Base-by-base conservation (phyloP, 2,797 vertebrate species). In the Eurystomus glaucurus region DNA sequence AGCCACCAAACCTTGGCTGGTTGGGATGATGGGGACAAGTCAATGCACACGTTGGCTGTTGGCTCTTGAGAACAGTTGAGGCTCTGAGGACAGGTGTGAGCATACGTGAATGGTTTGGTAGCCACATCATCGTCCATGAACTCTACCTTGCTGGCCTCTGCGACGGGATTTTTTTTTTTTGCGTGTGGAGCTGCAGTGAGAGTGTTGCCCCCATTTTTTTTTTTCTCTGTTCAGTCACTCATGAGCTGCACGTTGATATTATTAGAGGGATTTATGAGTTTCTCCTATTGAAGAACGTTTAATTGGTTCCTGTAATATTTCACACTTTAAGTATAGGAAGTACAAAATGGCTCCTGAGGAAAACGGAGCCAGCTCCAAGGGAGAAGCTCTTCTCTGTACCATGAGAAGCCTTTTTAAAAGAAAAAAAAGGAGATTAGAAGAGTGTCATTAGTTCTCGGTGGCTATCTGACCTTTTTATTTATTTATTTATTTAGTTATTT, bases 241-340 rank as follows among this genome's bases (percentile, higher is more conserved):
- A 43, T 22, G 54, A 64, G 74, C 33, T 71, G 80, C 65, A 18
- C 90, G 94, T 74, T 4, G 35, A 14, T 51, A 19, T 45, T 84
- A 51, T 80, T 74, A 81, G 74, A 70, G 64, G 86, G 65, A 75
- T 87, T 93, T 89, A 88, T 89, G 85, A 60, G 48, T 60, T 80
- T 80, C 41, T 88, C 9, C 16, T 75, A 8, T 89, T 81, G 66
- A 66, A 89, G 52, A 58, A 71, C 39, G 45, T 77, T 89, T 89
- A 94, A 95, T 89, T 89, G 45, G 43, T 95, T 91, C 65, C 52
- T 81, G 65, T 87, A 75, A 89, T 89, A 89, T 83, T 90, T 80
- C 46, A 54, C 29, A 6, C 43, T 90, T 90, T 43, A 61, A 5
- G 2, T 28, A 11, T 14, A 50, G 37, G 46, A 61, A 75, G 54